phyloP scores from a whole-genome alignment of 2,797 vertebrate genomes.

The Gymnoscopelus microlampas region DNA sequence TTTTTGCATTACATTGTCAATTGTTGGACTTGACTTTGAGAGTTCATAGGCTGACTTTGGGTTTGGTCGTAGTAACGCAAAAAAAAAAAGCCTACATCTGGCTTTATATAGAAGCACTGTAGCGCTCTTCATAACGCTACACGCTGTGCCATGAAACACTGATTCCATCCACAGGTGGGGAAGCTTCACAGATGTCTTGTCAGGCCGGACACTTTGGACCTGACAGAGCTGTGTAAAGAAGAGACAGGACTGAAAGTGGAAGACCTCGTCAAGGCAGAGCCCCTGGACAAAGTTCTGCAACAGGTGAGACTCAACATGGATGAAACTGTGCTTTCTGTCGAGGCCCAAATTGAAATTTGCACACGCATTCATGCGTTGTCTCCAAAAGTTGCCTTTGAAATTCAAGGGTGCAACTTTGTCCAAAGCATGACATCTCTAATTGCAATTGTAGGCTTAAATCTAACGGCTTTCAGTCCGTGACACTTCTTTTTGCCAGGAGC shows the following conservation, averaged over 20 bases:
- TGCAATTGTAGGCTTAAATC: not conserved
- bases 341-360: not conserved
- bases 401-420: no score
- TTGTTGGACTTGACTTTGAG: slow-evolving; percentile 41
- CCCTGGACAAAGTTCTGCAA: slow-evolving; percentile 90
- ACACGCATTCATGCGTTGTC: not conserved
- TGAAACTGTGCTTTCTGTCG: not conserved
- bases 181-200: slow-evolving; percentile 91
- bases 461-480: slow-evolving; percentile 15
- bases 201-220: slow-evolving; percentile 89
- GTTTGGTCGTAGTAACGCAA: not conserved
- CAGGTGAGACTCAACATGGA: slow-evolving; percentile 85
- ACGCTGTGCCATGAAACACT: slow-evolving; percentile 61
- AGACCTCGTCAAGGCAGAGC: slow-evolving; percentile 88
- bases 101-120: no score
- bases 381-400: not conserved
- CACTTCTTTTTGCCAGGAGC: slow-evolving; percentile 42
- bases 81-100: not conserved
- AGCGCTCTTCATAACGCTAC: no score
- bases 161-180: slow-evolving; percentile 86
- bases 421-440: not conserved
- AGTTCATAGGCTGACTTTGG: slow-evolving; percentile 52
- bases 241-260: slow-evolving; percentile 88
- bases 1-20: slow-evolving; percentile 68
- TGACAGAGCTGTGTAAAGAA: slow-evolving; percentile 90